Evolutionary conservation across 2,113 vertebrate genomes (phyloP).

Genomic region (Odontophorus gujanensis): DNA sequence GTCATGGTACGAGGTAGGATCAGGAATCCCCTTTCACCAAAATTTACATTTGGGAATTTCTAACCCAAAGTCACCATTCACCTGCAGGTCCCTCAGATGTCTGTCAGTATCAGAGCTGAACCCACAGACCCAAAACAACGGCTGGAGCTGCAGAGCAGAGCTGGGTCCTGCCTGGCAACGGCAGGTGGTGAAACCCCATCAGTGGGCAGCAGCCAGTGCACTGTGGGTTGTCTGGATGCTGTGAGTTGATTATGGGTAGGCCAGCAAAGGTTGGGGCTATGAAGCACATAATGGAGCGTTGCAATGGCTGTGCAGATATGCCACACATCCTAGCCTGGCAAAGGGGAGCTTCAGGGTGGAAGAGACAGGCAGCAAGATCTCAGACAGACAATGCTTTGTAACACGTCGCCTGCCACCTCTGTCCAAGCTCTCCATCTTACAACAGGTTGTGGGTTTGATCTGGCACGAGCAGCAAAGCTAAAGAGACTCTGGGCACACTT

Average conservation of each 20-base stretch:
- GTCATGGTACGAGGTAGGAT: not conserved
- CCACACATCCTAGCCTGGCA: not conserved
- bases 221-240: rapidly evolving
- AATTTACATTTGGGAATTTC: not conserved
- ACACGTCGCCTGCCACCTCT: not conserved
- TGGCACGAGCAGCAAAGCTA: not conserved
- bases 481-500: rapidly evolving
- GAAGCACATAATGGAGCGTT: not conserved
- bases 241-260: rapidly evolving
- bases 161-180: not conserved
- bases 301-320: rapidly evolving
- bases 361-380: not conserved
- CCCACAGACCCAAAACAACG: rapidly evolving
- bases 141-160: not conserved
- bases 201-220: rapidly evolving
- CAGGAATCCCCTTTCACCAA: not conserved
- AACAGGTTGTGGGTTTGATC: rapidly evolving
- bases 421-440: not conserved
- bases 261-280: not conserved
- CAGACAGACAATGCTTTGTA: not conserved
- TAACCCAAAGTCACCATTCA: not conserved
- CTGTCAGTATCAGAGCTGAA: not conserved
- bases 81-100: not conserved
- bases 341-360: not conserved
- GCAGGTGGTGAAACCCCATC: not conserved